Evolutionary conservation across 2,797 vertebrate species (phyloP), one percentile per base, ranked within the genome.

Genomic region (Botia almorhae): DNA sequence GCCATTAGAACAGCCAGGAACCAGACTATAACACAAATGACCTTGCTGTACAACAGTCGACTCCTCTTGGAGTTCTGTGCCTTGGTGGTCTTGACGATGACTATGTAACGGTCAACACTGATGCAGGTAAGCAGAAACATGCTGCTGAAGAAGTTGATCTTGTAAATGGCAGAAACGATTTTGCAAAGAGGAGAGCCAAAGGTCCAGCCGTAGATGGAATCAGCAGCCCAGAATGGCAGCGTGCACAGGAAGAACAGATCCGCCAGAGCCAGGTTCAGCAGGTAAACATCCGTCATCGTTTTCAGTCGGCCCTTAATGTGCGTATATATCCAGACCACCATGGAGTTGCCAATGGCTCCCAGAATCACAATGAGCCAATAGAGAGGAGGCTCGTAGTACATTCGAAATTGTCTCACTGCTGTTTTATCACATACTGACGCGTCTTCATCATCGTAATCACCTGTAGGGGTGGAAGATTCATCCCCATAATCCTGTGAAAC

Each of bases 111-210:
- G 85, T 97, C 96, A 2, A 95, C 87, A 1, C 96, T 97, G 88
- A 98, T 95, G 87, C 95, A 96, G 70, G 93, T 95, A 43, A 98
- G 93, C 53, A 98, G 91, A 16, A 97, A 81, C 88, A 92, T 93
- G 58, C 95, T 94, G 89, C 96, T 92, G 43, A 96, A 98, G 85
- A 97, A 95, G 87, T 97, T 97, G 82, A 96, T 91, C 89, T 96
- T 96, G 86, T 97, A 97, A 82, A 93, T 68, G 51, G 93, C 92
- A 0, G 91, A 92, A 82, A 94, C 92, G 0, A 92, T 26, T 83
- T 94, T 97, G 86, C 96, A 98, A 84, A 94, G 71, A 14, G 69
- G n/a, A 1, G 82, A 39, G 26, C 93, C 91, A 6, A 96, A 96
- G 14, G 36, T 84, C 96, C 97, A 98, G 69, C 94, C 91, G 0